phyloP scores from a whole-genome alignment of 2,797 vertebrate species.

The Fistularia tabacaria region DNA sequence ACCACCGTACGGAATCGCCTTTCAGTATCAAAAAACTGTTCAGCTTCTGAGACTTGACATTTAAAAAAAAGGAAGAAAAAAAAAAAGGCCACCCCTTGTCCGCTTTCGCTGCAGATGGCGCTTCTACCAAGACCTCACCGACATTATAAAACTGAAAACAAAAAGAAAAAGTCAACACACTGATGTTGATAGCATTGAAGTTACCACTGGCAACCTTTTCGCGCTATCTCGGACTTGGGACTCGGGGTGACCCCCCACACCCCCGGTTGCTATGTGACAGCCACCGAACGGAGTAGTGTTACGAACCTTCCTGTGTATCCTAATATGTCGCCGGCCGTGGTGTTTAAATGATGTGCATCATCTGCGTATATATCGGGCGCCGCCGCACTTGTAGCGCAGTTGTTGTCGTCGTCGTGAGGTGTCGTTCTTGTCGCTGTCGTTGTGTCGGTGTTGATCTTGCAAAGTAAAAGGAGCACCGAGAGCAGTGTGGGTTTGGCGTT shows the following conservation, averaged over 20 bases:
- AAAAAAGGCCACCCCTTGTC: too few species aligned
- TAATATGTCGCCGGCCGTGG: slow-evolving; percentile 61
- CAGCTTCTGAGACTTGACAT: too few species aligned
- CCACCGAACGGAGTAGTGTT: slow-evolving; percentile 2
- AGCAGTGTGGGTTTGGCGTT: slow-evolving; percentile 32
- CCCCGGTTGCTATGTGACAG: slow-evolving; percentile 2
- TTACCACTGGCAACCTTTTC: too few species aligned
- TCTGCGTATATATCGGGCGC: slow-evolving; percentile 45
- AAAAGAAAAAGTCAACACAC: too few species aligned
- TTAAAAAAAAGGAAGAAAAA: too few species aligned
- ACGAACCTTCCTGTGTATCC: slow-evolving; percentile 45
- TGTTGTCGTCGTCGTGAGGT: slow-evolving; percentile 36
- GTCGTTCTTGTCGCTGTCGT: slow-evolving; percentile 44
- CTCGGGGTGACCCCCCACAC: too few species aligned
- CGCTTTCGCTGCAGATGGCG: too few species aligned
- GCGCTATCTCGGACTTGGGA: too few species aligned
- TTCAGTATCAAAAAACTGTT: too few species aligned
- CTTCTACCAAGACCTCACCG: too few species aligned
- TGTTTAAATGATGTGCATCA: slow-evolving; percentile 59
- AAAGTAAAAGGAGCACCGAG: slow-evolving; percentile 43
- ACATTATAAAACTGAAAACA: too few species aligned
- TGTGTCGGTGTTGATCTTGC: slow-evolving; percentile 65
- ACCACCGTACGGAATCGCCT: background rate
- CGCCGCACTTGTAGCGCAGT: slow-evolving; percentile 51
- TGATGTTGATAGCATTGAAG: too few species aligned